phyloP scores from a whole-genome alignment of 2,888 invertebrate genomes.

The Margaritifera margaritifera region DNA sequence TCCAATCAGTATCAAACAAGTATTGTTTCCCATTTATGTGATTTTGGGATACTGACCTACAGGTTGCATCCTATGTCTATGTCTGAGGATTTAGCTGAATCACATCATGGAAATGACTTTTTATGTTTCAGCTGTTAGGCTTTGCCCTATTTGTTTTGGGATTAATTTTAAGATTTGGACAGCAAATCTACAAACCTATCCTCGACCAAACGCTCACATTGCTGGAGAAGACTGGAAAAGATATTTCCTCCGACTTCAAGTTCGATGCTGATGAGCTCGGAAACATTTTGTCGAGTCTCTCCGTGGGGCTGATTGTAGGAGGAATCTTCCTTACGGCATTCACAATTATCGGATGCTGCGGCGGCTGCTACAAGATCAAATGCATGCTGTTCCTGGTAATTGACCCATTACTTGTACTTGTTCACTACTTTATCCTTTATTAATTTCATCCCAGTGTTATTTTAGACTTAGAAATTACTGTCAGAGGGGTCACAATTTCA shows the following conservation, averaged over 20 bases:
- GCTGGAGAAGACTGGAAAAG: slow-evolving; percentile 18
- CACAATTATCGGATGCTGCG: slow-evolving; percentile 50
- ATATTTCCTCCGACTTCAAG: slow-evolving; percentile 29
- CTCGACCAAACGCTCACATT: slow-evolving; percentile 27
- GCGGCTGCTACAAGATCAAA: slow-evolving; percentile 48
- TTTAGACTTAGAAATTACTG: no score
- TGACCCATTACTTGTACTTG: background rate
- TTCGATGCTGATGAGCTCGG: slow-evolving; percentile 33
- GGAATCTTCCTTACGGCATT: slow-evolving; percentile 43
- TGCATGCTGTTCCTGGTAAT: slow-evolving; percentile 41
- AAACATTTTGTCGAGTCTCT: slow-evolving; percentile 30
- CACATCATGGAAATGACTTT: background rate
- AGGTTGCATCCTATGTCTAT: background rate
- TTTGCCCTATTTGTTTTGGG: slow-evolving; percentile 31
- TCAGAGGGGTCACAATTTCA: no score
- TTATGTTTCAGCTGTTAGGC: slow-evolving; percentile 38
- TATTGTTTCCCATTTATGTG: no score
- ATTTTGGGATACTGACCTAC: background rate
- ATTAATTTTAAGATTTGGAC: slow-evolving; percentile 36
- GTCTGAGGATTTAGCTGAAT: background rate
- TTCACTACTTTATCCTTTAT: no score
- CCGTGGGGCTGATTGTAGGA: slow-evolving; percentile 45
- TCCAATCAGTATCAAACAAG: no score
- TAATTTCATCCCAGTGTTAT: no score
- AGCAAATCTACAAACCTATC: slow-evolving; percentile 27